Base-by-base conservation (phyloP, 2,888 invertebrate species). In the Cenopis cana region DNA sequence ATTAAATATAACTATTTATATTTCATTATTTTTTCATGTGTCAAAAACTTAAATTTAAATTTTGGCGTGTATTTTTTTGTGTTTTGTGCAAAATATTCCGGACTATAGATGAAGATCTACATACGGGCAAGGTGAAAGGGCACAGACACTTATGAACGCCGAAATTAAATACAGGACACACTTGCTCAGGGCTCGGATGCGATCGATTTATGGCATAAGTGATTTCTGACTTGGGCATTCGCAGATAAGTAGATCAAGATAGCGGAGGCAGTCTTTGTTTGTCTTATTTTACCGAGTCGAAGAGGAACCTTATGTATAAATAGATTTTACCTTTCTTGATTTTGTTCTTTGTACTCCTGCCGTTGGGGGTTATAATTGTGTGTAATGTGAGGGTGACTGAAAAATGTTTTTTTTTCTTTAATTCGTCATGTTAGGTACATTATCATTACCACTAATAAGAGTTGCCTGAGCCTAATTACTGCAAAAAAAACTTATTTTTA, bases 121-220 rank as follows among this genome's bases (percentile, higher is more conserved):
- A 81, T 80, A 83, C 76, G 79, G 74, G 80, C 81, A 83, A 84
- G 89, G 86, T 85, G 79, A 89, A 88, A 89, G 90, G 89, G 80
- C 70, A 65, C 65, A 62, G 62, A 41, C 60, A 55, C 50, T 68
- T 46, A 46, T 46, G 38, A 79, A 82, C 84, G 86, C 89, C 89
- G 81, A 92, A 92, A 91, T 91, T 90, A 89, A 91, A 90, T 86
- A 86, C 84, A 85, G 81, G 81, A 86, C 85, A 84, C 78, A 82
- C 78, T 83, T 76, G 90, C 92, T 92, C 78, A 82, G 79, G 91
- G 91, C 88, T 86, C 86, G 88, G 89, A 89, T 85, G 84, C 82
- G 76, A 88, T 90, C 85, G 88, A 89, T 89, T 81, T 80, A 78
- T 76, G 74, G 73, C 74, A 74, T 85, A 85, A 87, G 81, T 85